Evolutionary conservation across 2,113 vertebrate genomes (phyloP), one percentile per base, ranked within the genome.

Genomic region (Dasypus novemcinctus): DNA sequence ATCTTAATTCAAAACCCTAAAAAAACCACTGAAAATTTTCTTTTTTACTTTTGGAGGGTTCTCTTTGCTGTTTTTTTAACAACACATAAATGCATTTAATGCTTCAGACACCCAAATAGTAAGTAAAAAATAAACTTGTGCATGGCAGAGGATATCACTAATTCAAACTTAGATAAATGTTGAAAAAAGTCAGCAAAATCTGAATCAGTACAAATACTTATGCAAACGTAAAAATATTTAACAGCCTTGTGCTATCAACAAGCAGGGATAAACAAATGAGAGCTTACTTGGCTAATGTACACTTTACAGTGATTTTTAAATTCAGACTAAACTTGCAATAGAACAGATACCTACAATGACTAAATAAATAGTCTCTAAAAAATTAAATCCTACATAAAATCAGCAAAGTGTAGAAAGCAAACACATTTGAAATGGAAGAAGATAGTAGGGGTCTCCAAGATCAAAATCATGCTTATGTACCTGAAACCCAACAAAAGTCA

Each of bases 381-480:
- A 97, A 49, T 85, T 71, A 90, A 95, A 78, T 0, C 17, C 33
- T 78, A 83, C 79, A 23, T 54, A 76, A 84, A 57, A 83, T 25
- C 61, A 91, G 76, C 49, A 9, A 88, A 95, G 54, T 38, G 61
- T 3, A 78, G 41, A 80, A 92, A 88, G 33, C 68, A 96, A 91
- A 52, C 8, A 29, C 61, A 23, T n/a, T 72, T 41, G 64, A 81
- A 43, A 57, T 15, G 59, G 0, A 41, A 8, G 69, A 23, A 93
- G 29, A 88, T 4, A 87, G 52, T 83, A 82, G 90, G 87, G 66
- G 90, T 6, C 41, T 96, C 95, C 59, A 66, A 61, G 86, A 49
- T 23, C 46, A 2, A 52, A 90, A 33, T 89, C 96, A 80, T 72
- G 85, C 86, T 43, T 14, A 8, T 33, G 3, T 43, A 91, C n/a